Evolutionary conservation across 2,888 invertebrate species (phyloP), one percentile per base, ranked within the genome.

Genomic region (Miltochrista miniata): DNA sequence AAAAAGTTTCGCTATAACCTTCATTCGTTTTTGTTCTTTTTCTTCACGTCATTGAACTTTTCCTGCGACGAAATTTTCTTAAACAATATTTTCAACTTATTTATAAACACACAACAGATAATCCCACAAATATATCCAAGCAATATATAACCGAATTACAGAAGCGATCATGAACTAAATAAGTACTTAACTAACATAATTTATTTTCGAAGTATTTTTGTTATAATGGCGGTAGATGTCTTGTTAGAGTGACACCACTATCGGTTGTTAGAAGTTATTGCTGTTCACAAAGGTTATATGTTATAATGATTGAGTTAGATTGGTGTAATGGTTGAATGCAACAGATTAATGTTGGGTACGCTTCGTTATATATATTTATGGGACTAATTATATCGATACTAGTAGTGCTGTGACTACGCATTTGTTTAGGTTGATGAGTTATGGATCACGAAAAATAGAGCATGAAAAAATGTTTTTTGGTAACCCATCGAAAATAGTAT

Each of bases 171-270:
- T 40, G 48, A 48, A 36, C 45, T 45, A 51, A 45, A 45, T 42
- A 24, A 24, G 18, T 24, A 24, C 18, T 24, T n/a, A 24, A 24
- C 34, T 39, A 30, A 43, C 35, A 42, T 64, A 67, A 64, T 64
- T 68, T 61, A 66, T 61, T 51, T 53, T 11, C 47, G 48, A 56
- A 35, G 55, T 68, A 61, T 61, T 61, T 66, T 59, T 68, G 68
- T 58, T 54, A 64, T 59, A 24, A 59, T 56, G 51, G 46, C 45
- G 47, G 45, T 9, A 30, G 34, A 42, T 42, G 51, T 54, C 56
- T 49, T 43, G 55, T 61, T 45, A 60, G 54, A 56, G 54, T 53
- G 66, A 62, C 70, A 63, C 54, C 62, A 43, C 46, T 66, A 60
- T 59, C 54, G 52, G 62, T 57, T 47, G 70, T n/a, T 7, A 50